Conservation (phyloP, 2,113 vertebrate species). For the Leucoraja erinaceus region DNA sequence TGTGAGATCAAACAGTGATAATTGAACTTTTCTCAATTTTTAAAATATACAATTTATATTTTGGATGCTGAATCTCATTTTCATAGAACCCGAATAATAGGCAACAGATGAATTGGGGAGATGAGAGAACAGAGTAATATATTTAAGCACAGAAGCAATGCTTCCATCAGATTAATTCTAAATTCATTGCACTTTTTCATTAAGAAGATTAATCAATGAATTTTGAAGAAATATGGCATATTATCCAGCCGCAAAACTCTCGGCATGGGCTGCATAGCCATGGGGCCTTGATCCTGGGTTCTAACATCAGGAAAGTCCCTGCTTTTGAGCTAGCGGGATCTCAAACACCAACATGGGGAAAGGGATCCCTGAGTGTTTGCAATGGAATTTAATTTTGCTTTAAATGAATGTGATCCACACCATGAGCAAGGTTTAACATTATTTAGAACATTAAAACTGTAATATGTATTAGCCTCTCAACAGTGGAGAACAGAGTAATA, state of each 20-base stretch:
- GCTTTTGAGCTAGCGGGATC: not conserved
- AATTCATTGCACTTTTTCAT: not conserved
- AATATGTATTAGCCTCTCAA: not conserved
- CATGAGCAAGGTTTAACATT: not conserved
- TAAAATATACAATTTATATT: not conserved
- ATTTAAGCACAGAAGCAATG: not conserved
- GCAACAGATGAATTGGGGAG: not conserved
- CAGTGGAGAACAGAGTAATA: not conserved
- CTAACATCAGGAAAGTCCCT: not conserved
- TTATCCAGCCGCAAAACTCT: not conserved
- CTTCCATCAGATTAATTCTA: not conserved
- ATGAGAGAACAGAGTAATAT: not conserved
- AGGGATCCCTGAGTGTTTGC: not conserved
- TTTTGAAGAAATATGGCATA: not conserved
- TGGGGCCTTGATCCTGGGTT: not conserved
- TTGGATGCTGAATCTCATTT: not conserved
- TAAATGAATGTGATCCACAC: not conserved
- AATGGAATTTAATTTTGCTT: not conserved
- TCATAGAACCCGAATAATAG: not conserved
- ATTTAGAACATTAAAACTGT: not conserved
- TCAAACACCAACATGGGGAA: not conserved
- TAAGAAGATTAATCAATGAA: not conserved
- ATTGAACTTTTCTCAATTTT: not conserved
- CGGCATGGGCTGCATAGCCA: not conserved
- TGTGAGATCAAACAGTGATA: not conserved